Percentiles rank a stretch among this genome's conserved stretches.
Evolutionary conservation across 2,797 vertebrate species (phyloP).

Genomic region (Loriculus beryllinus): DNA sequence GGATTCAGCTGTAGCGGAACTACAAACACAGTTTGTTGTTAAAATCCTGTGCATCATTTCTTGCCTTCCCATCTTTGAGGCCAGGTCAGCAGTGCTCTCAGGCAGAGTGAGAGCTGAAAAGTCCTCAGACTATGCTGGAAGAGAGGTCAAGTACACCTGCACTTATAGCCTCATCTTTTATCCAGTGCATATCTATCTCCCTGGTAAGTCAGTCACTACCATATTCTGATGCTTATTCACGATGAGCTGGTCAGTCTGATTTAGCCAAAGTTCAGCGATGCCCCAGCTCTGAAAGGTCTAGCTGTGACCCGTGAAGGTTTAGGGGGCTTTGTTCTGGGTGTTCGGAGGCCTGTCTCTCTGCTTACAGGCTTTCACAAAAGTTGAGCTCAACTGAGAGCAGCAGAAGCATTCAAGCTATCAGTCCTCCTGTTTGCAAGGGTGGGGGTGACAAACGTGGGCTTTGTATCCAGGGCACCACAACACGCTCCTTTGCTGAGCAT

Average conservation of each 20-base stretch:
- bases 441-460: neutral
- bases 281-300: neutral
- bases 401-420: conserved; percentile 16
- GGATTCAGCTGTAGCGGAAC: conserved; percentile 23
- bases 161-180: neutral
- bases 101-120: neutral
- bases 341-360: neutral
- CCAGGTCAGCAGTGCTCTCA: neutral
- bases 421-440: neutral
- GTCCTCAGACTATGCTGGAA: neutral
- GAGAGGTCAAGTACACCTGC: neutral
- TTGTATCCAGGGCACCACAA: neutral
- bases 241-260: neutral
- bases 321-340: conserved; percentile 8
- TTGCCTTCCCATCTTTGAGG: neutral
- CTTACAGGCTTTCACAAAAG: neutral
- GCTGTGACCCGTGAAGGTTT: conserved; percentile 24
- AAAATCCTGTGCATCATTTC: neutral
- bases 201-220: neutral
- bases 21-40: conserved; percentile 30
- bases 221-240: neutral
- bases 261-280: neutral
- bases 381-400: conserved; percentile 4
- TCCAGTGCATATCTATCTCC: neutral
- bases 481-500: neutral